Conservation (phyloP, 2,113 vertebrate genomes). For the Tautogolabrus adspersus region DNA sequence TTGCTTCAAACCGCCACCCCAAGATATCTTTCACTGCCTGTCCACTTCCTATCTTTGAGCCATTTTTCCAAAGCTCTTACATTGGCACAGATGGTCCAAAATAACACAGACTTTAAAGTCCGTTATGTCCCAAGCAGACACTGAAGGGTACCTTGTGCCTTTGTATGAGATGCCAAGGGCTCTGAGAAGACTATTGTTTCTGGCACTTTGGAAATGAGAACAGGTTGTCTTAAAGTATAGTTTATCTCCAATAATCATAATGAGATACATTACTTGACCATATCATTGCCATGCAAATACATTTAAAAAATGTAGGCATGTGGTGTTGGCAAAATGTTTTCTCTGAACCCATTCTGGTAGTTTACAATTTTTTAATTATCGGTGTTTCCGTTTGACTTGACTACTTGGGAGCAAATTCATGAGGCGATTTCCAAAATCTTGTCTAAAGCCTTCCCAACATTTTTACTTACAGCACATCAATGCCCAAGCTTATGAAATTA, state of each 20-base stretch:
- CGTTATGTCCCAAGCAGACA: not conserved
- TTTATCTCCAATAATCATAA: not conserved
- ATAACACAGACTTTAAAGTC: not conserved
- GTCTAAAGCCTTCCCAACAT: not conserved
- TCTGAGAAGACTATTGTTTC: not conserved
- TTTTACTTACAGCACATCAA: not conserved
- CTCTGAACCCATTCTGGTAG: not conserved
- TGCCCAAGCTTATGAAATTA: too few species aligned
- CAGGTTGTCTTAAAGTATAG: not conserved
- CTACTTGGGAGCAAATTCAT: not conserved
- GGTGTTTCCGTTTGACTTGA: not conserved
- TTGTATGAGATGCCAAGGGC: not conserved
- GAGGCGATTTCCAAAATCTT: not conserved
- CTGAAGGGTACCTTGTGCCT: not conserved
- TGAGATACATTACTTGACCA: not conserved
- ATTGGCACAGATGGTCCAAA: not conserved
- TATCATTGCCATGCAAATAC: not conserved
- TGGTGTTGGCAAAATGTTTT: not conserved
- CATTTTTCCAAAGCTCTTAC: not conserved
- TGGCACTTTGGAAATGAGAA: too few species aligned
- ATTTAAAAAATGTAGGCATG: not conserved
- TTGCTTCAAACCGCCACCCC: too few species aligned
- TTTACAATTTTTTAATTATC: not conserved
- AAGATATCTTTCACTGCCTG: not conserved
- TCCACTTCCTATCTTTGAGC: not conserved